Percentiles rank a stretch among this genome's conserved stretches.
These are phyloP conservation scores for Apostichopus parvimensis DNA, from an alignment of 35 echinoderm and acorn worm genomes.

Conservation along the genomic window DNA sequence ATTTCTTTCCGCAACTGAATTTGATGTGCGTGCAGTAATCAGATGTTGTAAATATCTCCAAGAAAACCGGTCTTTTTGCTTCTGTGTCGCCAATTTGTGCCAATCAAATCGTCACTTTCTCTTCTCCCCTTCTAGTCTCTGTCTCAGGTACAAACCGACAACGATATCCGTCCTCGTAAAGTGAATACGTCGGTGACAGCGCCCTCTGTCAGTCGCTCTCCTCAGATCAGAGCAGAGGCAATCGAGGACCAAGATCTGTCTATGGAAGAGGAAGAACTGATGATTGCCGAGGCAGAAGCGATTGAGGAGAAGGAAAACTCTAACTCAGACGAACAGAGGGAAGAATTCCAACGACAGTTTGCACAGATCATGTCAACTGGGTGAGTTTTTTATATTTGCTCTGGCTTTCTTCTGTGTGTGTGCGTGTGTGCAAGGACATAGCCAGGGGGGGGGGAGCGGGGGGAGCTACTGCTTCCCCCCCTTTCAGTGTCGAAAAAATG, in stretches of 20 bases:
- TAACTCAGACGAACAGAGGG: conserved; percentile 73
- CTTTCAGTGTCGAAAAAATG: too few relatives aligned
- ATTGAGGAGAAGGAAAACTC: conserved; percentile 49
- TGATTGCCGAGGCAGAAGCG: conserved; percentile 69
- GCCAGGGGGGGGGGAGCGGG: too few relatives aligned
- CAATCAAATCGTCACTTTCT: background rate
- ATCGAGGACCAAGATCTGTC: conserved; percentile 36
- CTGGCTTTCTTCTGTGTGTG: too few relatives aligned
- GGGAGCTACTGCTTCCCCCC: too few relatives aligned
- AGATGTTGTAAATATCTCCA: too few relatives aligned
- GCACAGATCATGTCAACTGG: conserved; percentile 85
- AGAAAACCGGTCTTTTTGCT: too few relatives aligned
- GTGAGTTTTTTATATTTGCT: conserved; percentile 43
- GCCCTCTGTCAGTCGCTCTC: background rate
- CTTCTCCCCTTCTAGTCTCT: background rate
- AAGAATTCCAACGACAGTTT: conserved; percentile 88
- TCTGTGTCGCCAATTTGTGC: too few relatives aligned
- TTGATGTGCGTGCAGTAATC: too few relatives aligned
- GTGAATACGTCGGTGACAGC: background rate
- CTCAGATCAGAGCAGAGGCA: background rate
- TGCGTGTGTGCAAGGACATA: too few relatives aligned
- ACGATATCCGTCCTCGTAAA: background rate
- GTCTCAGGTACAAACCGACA: conserved; percentile 16
- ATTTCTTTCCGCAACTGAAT: too few relatives aligned
- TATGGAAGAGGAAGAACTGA: conserved; percentile 81